Base-by-base conservation (phyloP, 2,888 invertebrate genomes). In the Epistrophe grossulariae region DNA sequence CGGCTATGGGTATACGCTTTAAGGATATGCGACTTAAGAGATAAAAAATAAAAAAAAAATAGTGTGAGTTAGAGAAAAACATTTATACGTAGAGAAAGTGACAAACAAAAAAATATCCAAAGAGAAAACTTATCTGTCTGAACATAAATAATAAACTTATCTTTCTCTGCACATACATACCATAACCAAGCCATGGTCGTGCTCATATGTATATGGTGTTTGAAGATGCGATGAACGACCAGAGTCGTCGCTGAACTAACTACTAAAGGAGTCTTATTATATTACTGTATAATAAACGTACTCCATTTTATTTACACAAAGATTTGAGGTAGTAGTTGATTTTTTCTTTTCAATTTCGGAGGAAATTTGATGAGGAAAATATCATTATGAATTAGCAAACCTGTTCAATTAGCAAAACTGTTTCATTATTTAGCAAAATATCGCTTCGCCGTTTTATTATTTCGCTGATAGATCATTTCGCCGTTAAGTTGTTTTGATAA, bases 71-170 rank as follows among this genome's bases (percentile, higher is more conserved):
- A 17, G 43, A 45, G 40, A 38, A 40, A 6, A 24, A n/a, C 7
- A 45, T 15, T 2, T 11, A 11, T 38, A 13, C 8, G 35, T 15
- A 15, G 48, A 38, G 15, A 45, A 28, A 28, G 15, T 31, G 17
- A 40, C 19, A n/a, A 40, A 45, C n/a, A 24, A n/a, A 40, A 45
- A 24, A 48, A 73, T 4, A 31, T 11, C 40, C 70, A 15, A 40
- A 17, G 31, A 66, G 35, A 6, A 31, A 50, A 60, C 55, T 71
- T 71, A 76, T 62, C 45, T 73, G 60, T 72, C 72, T 35, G 81
- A 72, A 68, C 84, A 84, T 84, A 77, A 84, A 84, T 84, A 84
- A 84, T 77, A 84, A 84, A 81, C 72, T 81, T 84, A 84, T 81
- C 72, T 81, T 68, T 40, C 35, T 40, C 35, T 17, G 35, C 55